Evolutionary conservation across 1,140 invertebrate species (phyloP), one percentile per base, ranked within the genome.

Genomic region (Orchestia grillus): DNA sequence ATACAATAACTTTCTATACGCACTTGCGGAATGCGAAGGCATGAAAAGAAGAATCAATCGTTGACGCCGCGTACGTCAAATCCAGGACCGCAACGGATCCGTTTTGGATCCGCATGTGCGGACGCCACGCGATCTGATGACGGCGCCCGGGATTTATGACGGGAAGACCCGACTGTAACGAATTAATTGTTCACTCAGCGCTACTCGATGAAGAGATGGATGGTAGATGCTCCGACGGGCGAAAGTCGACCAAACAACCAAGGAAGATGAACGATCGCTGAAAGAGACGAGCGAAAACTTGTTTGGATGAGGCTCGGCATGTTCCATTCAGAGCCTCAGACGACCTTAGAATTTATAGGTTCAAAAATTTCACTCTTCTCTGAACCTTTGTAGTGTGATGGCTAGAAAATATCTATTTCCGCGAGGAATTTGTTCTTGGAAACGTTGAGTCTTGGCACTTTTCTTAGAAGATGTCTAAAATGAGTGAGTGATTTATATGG

Each of bases 121-220:
- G 43, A 45, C 92, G 92, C 8, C 92, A 94, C 92, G 92, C 44
- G 92, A 40, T 3, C 41, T 44, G 44, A 19, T 44, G 43, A 45
- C 92, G 92, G 92, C 92, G 23, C 44, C 43, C 44, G 43, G 4
- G 44, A 94, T 94, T 94, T 94, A 94, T 47, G 44, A 44, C 44
- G 44, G 92, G 43, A 94, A 45, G 92, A 94, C 43, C 92, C 44
- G 44, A 94, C 92, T 94, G 92, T 94, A 94, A 47, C 92, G 92
- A 94, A 94, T 94, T 94, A 94, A 94, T 94, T 47, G 92, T 94
- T 40, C 44, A 94, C 92, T 94, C 92, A 45, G 11, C 92, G 92
- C 92, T 94, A 45, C 92, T 94, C 92, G 92, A 94, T 94, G 92
- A 44, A 44, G 45, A 45, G 92, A 94, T 94, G 44, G 92, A 94